Evolutionary conservation across 2,113 vertebrate species (phyloP), one percentile per base, ranked within the genome.

Genomic region (Odocoileus hemionus): DNA sequence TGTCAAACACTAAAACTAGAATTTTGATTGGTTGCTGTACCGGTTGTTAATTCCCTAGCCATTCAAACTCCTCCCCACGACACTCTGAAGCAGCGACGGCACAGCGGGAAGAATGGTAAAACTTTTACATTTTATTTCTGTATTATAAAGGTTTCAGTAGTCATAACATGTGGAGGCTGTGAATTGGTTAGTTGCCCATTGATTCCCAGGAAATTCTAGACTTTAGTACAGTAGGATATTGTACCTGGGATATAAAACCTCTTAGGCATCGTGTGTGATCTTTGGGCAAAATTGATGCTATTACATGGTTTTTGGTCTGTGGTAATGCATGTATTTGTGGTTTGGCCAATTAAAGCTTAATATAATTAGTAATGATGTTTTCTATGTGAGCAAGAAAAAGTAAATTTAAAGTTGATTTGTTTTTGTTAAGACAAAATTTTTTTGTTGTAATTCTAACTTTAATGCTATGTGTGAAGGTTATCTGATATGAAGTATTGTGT

Each of bases 21-120:
- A 98, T 98, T 98, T 98, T 98, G 98, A 98, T 98, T 98, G 97
- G 98, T 98, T 98, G 97, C 98, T 98, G 97, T 98, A 98, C 98
- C 98, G 98, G 98, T 98, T 98, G 98, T 98, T 98, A 98, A 97
- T 98, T 98, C 98, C 97, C 98, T 98, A 98, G 98, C 97, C 97
- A 98, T 98, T 98, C 98, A 98, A 98, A 98, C 98, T 98, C 98
- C 97, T 98, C 98, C 98, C 98, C 98, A 98, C 97, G 97, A 98
- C 98, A 98, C 97, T 70, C 98, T 98, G 98, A 98, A 98, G 98
- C 97, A 97, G 98, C 98, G 97, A 92, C 98, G 97, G 96, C 98
- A 98, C 98, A 98, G 97, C 98, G 97, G 97, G 98, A 98, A 98
- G 98, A 98, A 98, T 98, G 98, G 98, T 98, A 98, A 98, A 98